These are phyloP conservation scores for Agelastica alni DNA, from an alignment of 2,888 invertebrate genomes.

Conservation along the genomic window DNA sequence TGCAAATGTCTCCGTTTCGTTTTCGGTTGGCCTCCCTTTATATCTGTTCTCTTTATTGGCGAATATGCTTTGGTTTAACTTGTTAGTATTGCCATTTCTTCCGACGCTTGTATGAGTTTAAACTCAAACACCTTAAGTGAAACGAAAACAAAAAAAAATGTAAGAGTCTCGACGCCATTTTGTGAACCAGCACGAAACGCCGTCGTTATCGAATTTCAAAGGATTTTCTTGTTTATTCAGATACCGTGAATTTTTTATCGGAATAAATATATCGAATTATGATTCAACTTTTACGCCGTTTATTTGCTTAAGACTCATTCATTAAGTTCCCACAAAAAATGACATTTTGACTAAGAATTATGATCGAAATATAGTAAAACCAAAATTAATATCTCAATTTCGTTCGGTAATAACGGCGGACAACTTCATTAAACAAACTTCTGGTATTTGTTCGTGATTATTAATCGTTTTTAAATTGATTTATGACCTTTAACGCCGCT, in stretches of 20 bases:
- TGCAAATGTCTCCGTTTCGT: too few relatives aligned
- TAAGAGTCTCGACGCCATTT: too few relatives aligned
- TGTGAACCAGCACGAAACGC: too few relatives aligned
- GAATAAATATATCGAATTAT: conserved; percentile 12
- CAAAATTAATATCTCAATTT: conserved; percentile 35
- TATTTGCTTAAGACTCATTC: conserved; percentile 13
- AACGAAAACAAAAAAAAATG: too few relatives aligned
- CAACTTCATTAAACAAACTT: conserved; percentile 37
- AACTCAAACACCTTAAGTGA: too few relatives aligned
- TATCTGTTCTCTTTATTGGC: too few relatives aligned
- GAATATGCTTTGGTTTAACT: too few relatives aligned
- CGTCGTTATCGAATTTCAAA: not conserved
- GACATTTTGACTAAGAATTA: conserved; percentile 23
- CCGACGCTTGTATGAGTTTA: too few relatives aligned
- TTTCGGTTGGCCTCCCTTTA: too few relatives aligned
- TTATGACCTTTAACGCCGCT: conserved; percentile 45
- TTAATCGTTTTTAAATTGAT: conserved; percentile 56
- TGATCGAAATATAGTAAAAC: conserved; percentile 21
- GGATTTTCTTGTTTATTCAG: not conserved
- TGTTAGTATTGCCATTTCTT: too few relatives aligned
- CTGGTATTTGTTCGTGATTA: conserved; percentile 50
- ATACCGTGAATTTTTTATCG: conserved; percentile 5
- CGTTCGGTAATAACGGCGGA: conserved; percentile 25
- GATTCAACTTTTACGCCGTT: conserved; percentile 13
- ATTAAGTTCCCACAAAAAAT: conserved; percentile 18